Evolutionary conservation across 2,113 vertebrate genomes (phyloP).

Genomic region (Perca schrenkii): DNA sequence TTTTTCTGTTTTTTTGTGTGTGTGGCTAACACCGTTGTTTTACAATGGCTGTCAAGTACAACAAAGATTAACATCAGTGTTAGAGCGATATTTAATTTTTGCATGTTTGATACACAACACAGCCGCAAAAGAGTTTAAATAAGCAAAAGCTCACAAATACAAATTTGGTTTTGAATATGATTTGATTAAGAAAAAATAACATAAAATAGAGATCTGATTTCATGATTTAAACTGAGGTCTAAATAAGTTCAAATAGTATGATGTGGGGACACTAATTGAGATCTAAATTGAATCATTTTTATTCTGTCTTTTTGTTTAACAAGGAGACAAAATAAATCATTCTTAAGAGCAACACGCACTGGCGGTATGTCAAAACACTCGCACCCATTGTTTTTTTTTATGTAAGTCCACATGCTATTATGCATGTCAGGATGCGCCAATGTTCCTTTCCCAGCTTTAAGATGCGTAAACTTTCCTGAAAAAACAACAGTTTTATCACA

Average conservation of each 20-base stretch:
- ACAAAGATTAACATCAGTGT: slow-evolving; percentile 10
- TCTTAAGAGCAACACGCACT: neutral
- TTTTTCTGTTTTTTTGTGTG: neutral
- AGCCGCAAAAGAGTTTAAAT: neutral
- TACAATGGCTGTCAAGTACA: slow-evolving; percentile 22
- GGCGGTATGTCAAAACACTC: neutral
- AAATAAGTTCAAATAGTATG: neutral
- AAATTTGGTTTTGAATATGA: neutral
- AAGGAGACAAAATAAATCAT: neutral
- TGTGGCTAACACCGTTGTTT: slow-evolving; percentile 18
- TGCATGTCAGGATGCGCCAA: neutral
- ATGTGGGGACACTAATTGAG: neutral
- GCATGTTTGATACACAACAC: neutral
- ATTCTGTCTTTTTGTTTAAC: neutral
- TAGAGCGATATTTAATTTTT: slow-evolving; percentile 19
- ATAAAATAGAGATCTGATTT: neutral
- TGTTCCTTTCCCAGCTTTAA: neutral
- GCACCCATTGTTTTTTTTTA: neutral
- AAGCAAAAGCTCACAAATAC: neutral
- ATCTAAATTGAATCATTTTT: neutral
- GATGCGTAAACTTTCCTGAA: neutral
- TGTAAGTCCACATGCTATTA: neutral
- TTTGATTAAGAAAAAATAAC: neutral
- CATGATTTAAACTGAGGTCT: no score
- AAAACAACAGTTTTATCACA: neutral